Evolutionary conservation across 1,140 invertebrate species (phyloP).

Genomic region (Xylocopa sonorina): DNA sequence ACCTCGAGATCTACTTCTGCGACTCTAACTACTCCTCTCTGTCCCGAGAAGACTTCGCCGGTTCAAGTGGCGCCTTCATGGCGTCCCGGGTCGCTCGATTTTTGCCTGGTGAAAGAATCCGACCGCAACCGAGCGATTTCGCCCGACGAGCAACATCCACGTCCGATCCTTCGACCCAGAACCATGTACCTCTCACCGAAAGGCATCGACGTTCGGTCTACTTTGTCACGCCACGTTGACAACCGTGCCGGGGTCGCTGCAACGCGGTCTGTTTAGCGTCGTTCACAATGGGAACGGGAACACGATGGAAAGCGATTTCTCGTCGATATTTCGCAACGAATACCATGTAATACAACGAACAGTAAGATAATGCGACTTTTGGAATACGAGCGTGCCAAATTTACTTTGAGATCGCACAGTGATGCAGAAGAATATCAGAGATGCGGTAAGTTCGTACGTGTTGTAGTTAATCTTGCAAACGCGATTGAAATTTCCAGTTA

Average conservation of each 20-base stretch:
- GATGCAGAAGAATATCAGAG: too few species aligned
- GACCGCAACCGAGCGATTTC: background rate
- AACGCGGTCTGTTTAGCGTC: background rate
- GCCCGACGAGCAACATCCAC: background rate
- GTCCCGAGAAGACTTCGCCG: background rate
- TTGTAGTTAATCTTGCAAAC: too few species aligned
- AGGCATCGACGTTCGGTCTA: background rate
- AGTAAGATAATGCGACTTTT: too few species aligned
- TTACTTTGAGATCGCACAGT: too few species aligned
- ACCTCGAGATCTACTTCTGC: background rate
- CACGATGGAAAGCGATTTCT: too few species aligned
- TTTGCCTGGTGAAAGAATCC: background rate
- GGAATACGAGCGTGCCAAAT: too few species aligned
- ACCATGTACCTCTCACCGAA: background rate
- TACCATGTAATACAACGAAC: too few species aligned
- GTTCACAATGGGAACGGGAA: conserved; percentile 2
- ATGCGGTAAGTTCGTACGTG: too few species aligned
- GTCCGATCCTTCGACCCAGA: background rate
- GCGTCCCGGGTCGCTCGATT: background rate
- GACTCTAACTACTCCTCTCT: background rate
- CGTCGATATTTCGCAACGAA: too few species aligned
- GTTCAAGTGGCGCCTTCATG: background rate
- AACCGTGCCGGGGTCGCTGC: too few species aligned
- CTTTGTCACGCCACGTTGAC: too few species aligned
- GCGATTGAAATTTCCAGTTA: too few species aligned